Percentiles rank a stretch among this genome's conserved stretches.
These are phyloP conservation scores for Polypterus bichir DNA, from an alignment of 2,113 vertebrate genomes.

Conservation along the genomic window DNA sequence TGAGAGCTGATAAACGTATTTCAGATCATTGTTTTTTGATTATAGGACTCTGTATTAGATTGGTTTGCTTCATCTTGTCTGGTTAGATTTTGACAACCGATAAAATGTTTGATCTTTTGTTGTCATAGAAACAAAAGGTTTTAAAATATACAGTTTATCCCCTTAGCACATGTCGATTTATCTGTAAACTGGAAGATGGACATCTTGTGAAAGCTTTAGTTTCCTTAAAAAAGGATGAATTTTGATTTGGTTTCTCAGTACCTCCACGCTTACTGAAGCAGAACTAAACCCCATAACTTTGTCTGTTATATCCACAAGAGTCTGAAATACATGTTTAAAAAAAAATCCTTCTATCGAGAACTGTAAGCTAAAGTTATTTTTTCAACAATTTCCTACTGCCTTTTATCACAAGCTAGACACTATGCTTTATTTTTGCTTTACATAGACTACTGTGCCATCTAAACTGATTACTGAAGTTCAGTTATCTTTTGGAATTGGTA, in stretches of 20 bases:
- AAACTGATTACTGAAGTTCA: too few relatives aligned
- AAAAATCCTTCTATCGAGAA: too few relatives aligned
- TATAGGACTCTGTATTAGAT: too few relatives aligned
- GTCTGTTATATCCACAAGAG: conserved; percentile 8
- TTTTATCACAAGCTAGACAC: too few relatives aligned
- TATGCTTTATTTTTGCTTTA: too few relatives aligned
- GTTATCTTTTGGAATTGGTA: too few relatives aligned
- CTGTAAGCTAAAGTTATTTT: too few relatives aligned
- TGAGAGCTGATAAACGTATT: too few relatives aligned
- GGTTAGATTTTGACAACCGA: conserved; percentile 65
- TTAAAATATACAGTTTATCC: conserved; percentile 63
- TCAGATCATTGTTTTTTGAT: too few relatives aligned
- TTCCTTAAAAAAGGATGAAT: conserved; percentile 52
- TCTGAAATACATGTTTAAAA: too few relatives aligned
- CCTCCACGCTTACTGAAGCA: conserved; percentile 37
- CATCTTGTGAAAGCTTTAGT: conserved; percentile 45
- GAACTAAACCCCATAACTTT: conserved; percentile 34
- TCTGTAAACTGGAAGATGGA: conserved; percentile 58
- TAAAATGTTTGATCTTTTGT: conserved; percentile 62
- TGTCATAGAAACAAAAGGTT: conserved; percentile 67
- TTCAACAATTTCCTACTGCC: too few relatives aligned
- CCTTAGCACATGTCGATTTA: conserved; percentile 65
- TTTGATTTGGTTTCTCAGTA: conserved; percentile 47
- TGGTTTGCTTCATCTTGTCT: conserved; percentile 11
- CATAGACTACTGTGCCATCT: too few relatives aligned